A percentile compares a stretch with the other conserved stretches of the same genome.
Evolutionary conservation across 2,113 vertebrate genomes (phyloP).

Genomic region (Thamnaconus septentrionalis): DNA sequence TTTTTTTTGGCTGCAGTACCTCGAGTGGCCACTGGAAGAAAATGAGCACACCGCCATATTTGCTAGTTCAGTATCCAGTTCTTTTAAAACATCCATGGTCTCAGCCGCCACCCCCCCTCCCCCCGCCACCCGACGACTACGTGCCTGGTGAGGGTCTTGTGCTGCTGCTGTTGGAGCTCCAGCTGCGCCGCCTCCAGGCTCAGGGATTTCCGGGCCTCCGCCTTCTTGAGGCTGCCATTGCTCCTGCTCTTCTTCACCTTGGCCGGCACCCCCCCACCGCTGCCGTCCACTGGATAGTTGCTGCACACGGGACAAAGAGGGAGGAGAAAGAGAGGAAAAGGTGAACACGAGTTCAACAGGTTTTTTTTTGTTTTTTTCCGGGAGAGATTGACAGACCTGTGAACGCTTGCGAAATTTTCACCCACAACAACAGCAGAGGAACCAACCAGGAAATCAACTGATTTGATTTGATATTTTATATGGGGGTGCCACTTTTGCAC

Average conservation of each 20-base stretch:
- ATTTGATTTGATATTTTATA: no score
- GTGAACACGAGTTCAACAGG: neutral
- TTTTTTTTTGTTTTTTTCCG: neutral
- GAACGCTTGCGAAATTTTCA: neutral
- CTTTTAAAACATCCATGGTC: no score
- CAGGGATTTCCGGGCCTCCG: constrained; percentile 70
- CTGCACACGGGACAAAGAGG: neutral
- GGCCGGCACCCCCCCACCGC: constrained; percentile 55
- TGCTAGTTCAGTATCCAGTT: no score
- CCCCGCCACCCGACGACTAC: constrained; percentile 57
- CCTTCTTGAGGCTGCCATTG: constrained; percentile 59
- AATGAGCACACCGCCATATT: no score
- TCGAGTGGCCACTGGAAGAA: no score
- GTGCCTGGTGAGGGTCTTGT: constrained; percentile 52
- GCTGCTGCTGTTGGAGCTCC: constrained; percentile 48
- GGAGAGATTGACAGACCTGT: neutral
- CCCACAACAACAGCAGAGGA: no score
- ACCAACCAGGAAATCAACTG: no score
- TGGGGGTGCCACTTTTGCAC: no score
- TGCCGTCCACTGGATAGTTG: constrained; percentile 73
- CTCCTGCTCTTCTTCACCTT: constrained; percentile 72
- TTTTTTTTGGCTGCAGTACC: no score
- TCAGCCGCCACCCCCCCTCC: no score
- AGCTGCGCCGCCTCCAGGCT: constrained; percentile 79
- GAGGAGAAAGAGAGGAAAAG: neutral